These are phyloP conservation scores for Argyrosomus regius DNA, from an alignment of 2,797 vertebrate genomes.

Conservation along the genomic window DNA sequence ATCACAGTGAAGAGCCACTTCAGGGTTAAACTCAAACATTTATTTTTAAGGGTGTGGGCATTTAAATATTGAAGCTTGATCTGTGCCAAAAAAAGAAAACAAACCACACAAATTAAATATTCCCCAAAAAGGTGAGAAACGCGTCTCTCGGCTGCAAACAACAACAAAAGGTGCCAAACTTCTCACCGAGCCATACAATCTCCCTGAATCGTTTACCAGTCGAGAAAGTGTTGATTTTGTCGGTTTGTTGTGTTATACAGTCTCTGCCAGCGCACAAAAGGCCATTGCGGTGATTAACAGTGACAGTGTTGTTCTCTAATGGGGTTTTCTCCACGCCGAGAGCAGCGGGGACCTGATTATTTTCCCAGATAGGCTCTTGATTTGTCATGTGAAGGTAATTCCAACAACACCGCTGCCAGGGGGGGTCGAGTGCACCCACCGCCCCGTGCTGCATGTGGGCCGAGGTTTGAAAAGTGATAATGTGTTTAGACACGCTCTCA, in stretches of 20 bases:
- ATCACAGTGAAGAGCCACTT: no score
- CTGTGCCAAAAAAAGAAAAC: background rate
- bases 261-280: constrained; percentile 64
- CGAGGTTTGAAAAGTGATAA: constrained; percentile 15
- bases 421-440: constrained; percentile 41
- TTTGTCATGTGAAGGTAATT: constrained; percentile 69
- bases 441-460: constrained; percentile 26
- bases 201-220: constrained; percentile 46
- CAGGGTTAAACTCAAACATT: no score
- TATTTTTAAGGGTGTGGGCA: no score
- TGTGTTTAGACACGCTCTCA: constrained; percentile 50
- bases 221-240: constrained; percentile 70
- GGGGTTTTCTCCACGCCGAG: constrained; percentile 53
- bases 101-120: background rate
- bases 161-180: constrained; percentile 64
- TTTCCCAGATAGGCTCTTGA: constrained; percentile 65
- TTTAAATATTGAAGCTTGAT: background rate
- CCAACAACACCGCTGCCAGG: constrained; percentile 36
- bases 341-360: constrained; percentile 63
- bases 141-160: background rate
- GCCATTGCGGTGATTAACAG: constrained; percentile 65
- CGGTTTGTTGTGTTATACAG: constrained; percentile 56
- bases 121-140: background rate
- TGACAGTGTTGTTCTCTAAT: constrained; percentile 72
- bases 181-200: constrained; percentile 45